A percentile compares a stretch with the other conserved stretches of the same genome.
Evolutionary conservation across 1,140 invertebrate species (phyloP).

Genomic region (Ceratina japonica): DNA sequence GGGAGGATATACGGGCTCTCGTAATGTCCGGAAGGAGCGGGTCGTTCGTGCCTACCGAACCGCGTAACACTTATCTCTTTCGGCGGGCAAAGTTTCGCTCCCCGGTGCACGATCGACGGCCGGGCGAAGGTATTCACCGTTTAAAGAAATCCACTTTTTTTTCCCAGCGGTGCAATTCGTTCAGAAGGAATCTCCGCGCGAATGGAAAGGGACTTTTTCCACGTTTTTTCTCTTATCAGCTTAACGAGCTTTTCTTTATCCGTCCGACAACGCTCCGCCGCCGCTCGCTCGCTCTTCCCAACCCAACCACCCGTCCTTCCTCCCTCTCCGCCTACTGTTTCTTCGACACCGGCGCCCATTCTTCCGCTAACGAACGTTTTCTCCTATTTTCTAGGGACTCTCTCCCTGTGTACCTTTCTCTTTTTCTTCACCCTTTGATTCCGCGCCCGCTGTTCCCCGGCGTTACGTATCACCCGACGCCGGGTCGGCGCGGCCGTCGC

Average conservation of each 20-base stretch:
- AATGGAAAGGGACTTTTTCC: slow-evolving; percentile 53
- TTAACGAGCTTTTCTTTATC: slow-evolving; percentile 58
- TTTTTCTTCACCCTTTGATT: slow-evolving; percentile 22
- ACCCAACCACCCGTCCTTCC: no score
- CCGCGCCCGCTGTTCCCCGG: not conserved
- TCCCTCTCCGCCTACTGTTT: not conserved
- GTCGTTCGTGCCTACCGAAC: slow-evolving; percentile 45
- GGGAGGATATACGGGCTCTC: slow-evolving; percentile 11
- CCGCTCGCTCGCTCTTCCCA: not conserved
- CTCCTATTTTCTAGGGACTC: not conserved
- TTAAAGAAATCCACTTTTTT: slow-evolving; percentile 52
- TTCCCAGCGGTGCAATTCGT: slow-evolving; percentile 40
- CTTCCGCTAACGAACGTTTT: slow-evolving; percentile 13
- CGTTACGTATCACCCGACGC: not conserved
- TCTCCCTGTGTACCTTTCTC: not conserved
- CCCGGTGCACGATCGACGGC: slow-evolving; percentile 33
- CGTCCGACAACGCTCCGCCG: slow-evolving; percentile 19
- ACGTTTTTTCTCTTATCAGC: slow-evolving; percentile 47
- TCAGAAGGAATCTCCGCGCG: slow-evolving; percentile 44
- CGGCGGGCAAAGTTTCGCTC: slow-evolving; percentile 35
- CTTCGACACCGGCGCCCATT: not conserved
- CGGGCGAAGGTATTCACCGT: slow-evolving; percentile 30
- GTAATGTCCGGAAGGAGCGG: slow-evolving; percentile 5
- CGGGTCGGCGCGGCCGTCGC: no score
- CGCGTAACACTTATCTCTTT: slow-evolving; percentile 51